A percentile compares a stretch with the other conserved stretches of the same genome.
Conservation (phyloP, 1,140 invertebrate genomes). For the Pachypsylla venusta region DNA sequence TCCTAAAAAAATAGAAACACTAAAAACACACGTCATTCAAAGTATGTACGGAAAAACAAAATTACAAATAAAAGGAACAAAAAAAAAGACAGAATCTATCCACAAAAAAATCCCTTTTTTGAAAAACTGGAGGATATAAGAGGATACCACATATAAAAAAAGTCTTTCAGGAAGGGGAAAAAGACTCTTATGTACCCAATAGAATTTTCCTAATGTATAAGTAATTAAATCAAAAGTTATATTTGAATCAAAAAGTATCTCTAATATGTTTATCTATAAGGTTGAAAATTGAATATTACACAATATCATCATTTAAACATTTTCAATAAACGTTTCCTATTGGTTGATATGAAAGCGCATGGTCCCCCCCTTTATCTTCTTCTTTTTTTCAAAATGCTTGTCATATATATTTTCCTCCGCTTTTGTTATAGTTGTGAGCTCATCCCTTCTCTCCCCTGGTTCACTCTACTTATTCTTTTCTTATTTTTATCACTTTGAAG, state of each 20-base stretch:
- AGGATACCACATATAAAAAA: conserved; percentile 8
- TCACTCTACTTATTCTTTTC: no score
- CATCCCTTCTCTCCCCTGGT: no score
- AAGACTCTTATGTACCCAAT: conserved; percentile 8
- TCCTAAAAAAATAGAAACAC: no score
- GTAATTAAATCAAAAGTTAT: conserved; percentile 1
- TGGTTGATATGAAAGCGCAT: conserved; percentile 9
- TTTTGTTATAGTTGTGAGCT: no score
- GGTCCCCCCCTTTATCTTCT: conserved; percentile 1
- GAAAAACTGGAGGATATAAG: not conserved
- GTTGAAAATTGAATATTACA: conserved; percentile 5
- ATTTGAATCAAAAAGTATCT: not conserved
- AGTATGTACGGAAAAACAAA: not conserved
- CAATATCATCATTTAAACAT: not conserved
- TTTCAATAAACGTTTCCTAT: conserved; percentile 1
- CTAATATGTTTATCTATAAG: not conserved
- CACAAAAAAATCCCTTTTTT: not conserved
- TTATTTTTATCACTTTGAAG: no score
- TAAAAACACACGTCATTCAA: no score
- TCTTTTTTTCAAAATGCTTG: not conserved
- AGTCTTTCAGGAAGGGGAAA: conserved; percentile 4
- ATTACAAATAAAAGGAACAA: not conserved
- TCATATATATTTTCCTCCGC: no score
- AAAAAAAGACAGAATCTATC: not conserved
- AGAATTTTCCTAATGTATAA: conserved; percentile 2